phyloP scores from a whole-genome alignment of 2,888 invertebrate genomes.

The Atrina japonica region DNA sequence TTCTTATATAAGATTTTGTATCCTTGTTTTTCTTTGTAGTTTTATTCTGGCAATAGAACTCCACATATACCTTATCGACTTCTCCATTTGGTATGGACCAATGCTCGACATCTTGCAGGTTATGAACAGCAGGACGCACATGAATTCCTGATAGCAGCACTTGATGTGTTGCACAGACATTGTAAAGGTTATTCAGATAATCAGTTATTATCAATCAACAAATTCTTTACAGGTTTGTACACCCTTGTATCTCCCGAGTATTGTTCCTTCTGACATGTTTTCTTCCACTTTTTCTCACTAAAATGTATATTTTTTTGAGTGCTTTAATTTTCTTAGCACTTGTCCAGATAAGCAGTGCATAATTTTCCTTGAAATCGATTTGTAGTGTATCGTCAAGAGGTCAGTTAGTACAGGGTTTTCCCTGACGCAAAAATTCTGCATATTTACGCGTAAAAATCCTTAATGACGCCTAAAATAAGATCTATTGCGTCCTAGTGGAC shows the following conservation, averaged over 20 bases:
- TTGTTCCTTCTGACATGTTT: not conserved
- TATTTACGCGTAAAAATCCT: too few relatives aligned
- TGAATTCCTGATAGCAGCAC: conserved; percentile 97
- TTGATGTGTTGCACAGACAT: conserved; percentile 95
- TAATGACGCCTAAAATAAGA: too few relatives aligned
- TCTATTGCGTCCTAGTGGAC: too few relatives aligned
- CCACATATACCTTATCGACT: conserved; percentile 94
- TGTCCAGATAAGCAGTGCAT: not conserved
- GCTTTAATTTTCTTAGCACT: not conserved
- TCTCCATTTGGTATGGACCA: conserved; percentile 97
- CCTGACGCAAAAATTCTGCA: too few relatives aligned
- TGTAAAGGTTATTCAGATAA: conserved; percentile 82
- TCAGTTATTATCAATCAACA: conserved; percentile 39
- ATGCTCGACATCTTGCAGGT: conserved; percentile 95
- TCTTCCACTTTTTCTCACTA: not conserved
- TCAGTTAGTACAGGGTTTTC: too few relatives aligned
- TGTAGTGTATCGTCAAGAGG: too few relatives aligned
- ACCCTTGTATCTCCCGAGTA: conserved; percentile 23
- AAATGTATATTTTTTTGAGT: not conserved
- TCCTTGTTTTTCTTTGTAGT: conserved; percentile 88
- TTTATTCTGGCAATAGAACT: conserved; percentile 93
- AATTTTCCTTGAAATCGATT: too few relatives aligned
- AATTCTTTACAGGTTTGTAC: conserved; percentile 44
- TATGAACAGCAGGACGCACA: conserved; percentile 99
- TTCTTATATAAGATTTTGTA: too few relatives aligned